These are phyloP conservation scores for Tolmerus cingulatus DNA, from an alignment of 2,888 invertebrate species.

Conservation along the genomic window DNA sequence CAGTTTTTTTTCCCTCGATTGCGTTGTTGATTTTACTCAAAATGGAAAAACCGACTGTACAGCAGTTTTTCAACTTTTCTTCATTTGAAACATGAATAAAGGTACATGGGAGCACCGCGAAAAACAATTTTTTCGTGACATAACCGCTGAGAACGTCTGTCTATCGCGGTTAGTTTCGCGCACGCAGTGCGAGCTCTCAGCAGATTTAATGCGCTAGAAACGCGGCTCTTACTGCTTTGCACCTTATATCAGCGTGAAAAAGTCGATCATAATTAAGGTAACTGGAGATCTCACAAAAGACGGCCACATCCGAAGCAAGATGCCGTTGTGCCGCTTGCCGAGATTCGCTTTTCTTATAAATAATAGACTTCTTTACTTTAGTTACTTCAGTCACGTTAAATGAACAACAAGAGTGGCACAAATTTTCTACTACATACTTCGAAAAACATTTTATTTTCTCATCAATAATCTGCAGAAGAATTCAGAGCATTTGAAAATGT, in stretches of 20 bases:
- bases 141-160: slow-evolving; percentile 11
- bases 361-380: background rate
- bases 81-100: slow-evolving; percentile 31
- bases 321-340: background rate
- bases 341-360: background rate
- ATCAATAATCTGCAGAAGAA: too few species aligned
- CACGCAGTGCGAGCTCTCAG: background rate
- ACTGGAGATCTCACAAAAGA: background rate
- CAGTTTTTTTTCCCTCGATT: background rate
- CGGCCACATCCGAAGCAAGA: background rate
- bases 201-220: background rate
- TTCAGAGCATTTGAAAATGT: too few species aligned
- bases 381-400: background rate
- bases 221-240: background rate
- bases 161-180: background rate
- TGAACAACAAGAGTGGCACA: background rate
- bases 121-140: slow-evolving; percentile 1
- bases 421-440: background rate
- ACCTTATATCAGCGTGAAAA: background rate
- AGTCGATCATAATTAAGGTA: background rate
- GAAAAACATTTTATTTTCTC: background rate
- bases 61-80: slow-evolving; percentile 42
- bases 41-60: slow-evolving; percentile 38
- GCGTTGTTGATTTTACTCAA: slow-evolving; percentile 38
- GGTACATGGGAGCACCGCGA: background rate